Conservation (phyloP, 2,113 vertebrate species). For the Symphodus melops region DNA sequence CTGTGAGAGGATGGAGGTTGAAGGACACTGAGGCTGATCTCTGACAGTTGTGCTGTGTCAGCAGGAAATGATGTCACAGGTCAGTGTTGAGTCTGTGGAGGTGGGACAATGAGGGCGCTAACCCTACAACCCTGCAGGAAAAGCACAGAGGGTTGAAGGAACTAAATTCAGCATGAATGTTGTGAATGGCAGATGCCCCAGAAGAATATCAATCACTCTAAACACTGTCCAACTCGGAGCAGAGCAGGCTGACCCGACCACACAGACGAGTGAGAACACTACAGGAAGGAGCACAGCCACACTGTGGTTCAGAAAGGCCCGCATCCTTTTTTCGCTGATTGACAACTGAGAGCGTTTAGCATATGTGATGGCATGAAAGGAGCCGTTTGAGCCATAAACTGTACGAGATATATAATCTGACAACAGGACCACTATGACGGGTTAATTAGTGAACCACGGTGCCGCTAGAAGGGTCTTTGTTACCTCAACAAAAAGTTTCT, state of each 20-base stretch:
- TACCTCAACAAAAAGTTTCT: neutral
- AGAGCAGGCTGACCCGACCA: neutral
- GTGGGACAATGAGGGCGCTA: constrained; percentile 51
- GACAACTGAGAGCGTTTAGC: neutral
- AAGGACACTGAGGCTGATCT: constrained; percentile 53
- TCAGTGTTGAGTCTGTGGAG: constrained; percentile 73
- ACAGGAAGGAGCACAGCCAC: neutral
- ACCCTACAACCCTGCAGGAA: constrained; percentile 68
- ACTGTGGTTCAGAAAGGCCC: neutral
- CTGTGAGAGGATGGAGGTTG: constrained; percentile 45
- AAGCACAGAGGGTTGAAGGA: constrained; percentile 62
- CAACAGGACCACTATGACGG: neutral
- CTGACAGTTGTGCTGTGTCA: constrained; percentile 69
- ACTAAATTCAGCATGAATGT: constrained; percentile 54
- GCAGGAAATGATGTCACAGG: constrained; percentile 77
- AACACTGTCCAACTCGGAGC: neutral
- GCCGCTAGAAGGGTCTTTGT: neutral
- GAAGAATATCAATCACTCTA: constrained; percentile 74
- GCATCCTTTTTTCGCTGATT: neutral
- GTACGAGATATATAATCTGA: neutral
- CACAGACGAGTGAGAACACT: neutral
- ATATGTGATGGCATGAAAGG: neutral
- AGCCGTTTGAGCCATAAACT: neutral
- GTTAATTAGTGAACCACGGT: neutral
- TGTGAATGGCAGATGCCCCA: constrained; percentile 43